These are phyloP conservation scores for Atherinomorus stipes DNA, from an alignment of 2,113 vertebrate genomes.

Conservation along the genomic window DNA sequence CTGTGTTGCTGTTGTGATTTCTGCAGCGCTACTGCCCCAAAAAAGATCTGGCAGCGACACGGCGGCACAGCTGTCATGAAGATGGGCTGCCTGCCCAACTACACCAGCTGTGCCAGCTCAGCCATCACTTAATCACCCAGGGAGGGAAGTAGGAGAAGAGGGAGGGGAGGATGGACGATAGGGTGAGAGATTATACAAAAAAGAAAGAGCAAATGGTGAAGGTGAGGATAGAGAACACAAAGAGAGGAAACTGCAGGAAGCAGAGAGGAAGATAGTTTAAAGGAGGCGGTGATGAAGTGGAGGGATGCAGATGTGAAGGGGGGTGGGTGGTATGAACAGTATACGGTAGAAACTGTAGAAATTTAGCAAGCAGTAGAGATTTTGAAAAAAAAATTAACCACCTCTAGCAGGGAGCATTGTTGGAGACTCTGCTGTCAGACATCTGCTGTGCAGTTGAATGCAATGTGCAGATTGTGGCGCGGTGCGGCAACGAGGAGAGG, in stretches of 20 bases:
- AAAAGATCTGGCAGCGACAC: constrained; percentile 58
- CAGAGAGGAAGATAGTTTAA: not conserved
- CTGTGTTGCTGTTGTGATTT: constrained; percentile 53
- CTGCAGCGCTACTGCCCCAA: constrained; percentile 55
- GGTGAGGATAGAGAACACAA: not conserved
- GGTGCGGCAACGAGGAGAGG: too few relatives aligned
- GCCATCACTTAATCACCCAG: constrained; percentile 69
- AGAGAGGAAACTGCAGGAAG: not conserved
- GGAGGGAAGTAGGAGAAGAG: constrained; percentile 34
- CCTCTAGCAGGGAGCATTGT: too few relatives aligned
- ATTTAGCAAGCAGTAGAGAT: too few relatives aligned
- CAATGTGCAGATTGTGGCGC: too few relatives aligned
- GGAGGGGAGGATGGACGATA: not conserved
- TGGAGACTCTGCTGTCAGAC: too few relatives aligned
- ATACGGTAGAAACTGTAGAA: too few relatives aligned
- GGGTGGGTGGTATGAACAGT: too few relatives aligned
- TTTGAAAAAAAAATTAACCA: too few relatives aligned
- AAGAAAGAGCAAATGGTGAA: constrained; percentile 16
- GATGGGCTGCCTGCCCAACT: constrained; percentile 66
- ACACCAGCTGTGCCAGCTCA: constrained; percentile 73
- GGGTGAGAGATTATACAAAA: constrained; percentile 6
- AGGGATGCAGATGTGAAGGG: not conserved
- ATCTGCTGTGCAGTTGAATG: too few relatives aligned
- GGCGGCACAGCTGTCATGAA: constrained; percentile 70
- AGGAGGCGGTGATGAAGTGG: too few relatives aligned